phyloP scores from a whole-genome alignment of 2,113 vertebrate genomes.

The Chaetura pelagica region DNA sequence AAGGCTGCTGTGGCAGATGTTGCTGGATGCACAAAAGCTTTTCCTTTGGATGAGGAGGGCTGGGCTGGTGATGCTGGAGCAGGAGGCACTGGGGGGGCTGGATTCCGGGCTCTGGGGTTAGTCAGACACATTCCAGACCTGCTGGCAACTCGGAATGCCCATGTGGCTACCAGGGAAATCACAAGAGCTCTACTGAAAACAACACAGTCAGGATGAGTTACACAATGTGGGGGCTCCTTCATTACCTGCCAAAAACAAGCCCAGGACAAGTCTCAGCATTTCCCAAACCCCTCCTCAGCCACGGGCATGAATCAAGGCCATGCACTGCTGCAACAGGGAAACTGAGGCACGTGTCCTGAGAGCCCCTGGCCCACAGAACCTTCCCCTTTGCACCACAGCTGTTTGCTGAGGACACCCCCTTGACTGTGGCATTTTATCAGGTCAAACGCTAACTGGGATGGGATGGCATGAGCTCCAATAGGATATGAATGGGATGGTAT shows the following conservation, averaged over 20 bases:
- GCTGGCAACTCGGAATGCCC: accelerated
- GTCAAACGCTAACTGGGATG: neutral
- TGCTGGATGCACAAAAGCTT: neutral
- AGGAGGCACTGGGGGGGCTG: neutral
- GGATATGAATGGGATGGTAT: too few relatives aligned
- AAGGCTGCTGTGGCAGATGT: constrained; percentile 26
- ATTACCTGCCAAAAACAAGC: neutral
- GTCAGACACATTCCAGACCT: neutral
- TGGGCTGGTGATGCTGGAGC: neutral
- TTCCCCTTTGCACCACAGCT: neutral
- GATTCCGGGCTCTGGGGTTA: neutral
- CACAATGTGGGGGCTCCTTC: accelerated
- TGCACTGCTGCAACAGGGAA: neutral
- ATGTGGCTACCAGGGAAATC: neutral
- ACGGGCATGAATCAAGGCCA: accelerated
- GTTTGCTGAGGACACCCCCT: neutral
- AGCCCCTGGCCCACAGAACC: neutral
- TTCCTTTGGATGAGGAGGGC: neutral
- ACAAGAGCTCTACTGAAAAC: neutral
- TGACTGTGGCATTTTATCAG: accelerated
- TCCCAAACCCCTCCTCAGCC: neutral
- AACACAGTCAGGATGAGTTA: neutral
- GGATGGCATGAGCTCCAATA: too few relatives aligned
- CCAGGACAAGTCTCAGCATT: neutral
- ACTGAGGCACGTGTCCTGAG: neutral